phyloP scores from a whole-genome alignment of 2,113 vertebrate genomes.

The rabbit (Oryctolagus cuniculus) region DNA sequence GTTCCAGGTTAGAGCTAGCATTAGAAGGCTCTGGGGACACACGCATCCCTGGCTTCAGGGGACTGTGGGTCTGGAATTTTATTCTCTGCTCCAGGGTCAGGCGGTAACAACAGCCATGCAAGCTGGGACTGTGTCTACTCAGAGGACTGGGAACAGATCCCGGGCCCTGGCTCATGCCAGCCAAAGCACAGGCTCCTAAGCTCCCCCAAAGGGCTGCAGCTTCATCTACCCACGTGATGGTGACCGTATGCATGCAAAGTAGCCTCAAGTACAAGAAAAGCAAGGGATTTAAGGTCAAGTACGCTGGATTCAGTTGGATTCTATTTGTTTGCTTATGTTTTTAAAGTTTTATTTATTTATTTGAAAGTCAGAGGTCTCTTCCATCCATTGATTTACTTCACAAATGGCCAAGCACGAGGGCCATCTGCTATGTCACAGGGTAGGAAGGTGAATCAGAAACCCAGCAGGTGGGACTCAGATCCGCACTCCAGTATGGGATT shows the following conservation, averaged over 20 bases:
- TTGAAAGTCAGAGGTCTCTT: too few species aligned
- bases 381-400: too few species aligned
- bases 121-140: not conserved
- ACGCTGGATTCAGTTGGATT: not conserved
- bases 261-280: not conserved
- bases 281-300: not conserved
- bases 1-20: slow-evolving; percentile 49
- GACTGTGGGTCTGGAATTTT: slow-evolving; percentile 16
- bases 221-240: not conserved
- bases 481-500: too few species aligned
- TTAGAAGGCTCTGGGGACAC: not conserved
- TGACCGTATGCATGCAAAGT: not conserved
- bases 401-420: too few species aligned
- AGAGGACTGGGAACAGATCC: not conserved
- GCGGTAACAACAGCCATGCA: not conserved
- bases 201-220: not conserved
- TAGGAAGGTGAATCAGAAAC: too few species aligned
- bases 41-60: not conserved
- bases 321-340: not conserved
- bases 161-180: not conserved
- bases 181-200: slow-evolving; percentile 45
- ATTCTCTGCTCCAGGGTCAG: not conserved
- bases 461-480: too few species aligned
- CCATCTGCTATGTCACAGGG: too few species aligned
- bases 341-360: too few species aligned